A percentile compares a stretch with the other conserved stretches of the same genome.
These are phyloP conservation scores for Popillia japonica DNA, from an alignment of 1,140 invertebrate species.

Conservation along the genomic window DNA sequence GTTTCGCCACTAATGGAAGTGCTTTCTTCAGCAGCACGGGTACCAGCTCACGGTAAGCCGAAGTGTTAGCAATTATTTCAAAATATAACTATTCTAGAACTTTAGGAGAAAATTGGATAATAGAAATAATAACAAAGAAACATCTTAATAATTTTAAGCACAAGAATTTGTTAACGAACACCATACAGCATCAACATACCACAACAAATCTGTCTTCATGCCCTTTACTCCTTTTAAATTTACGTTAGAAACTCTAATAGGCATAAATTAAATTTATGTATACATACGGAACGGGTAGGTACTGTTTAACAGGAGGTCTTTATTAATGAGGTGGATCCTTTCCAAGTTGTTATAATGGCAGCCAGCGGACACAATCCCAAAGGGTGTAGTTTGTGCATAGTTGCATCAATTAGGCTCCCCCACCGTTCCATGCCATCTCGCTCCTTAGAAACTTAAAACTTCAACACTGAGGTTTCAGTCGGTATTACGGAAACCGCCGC, in stretches of 20 bases:
- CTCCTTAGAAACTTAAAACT: slow-evolving; percentile 17
- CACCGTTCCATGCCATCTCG: not conserved
- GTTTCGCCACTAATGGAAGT: no score
- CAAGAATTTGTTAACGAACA: no score
- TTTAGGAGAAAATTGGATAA: no score
- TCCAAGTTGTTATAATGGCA: not conserved
- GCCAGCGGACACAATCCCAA: not conserved
- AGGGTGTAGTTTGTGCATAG: slow-evolving; percentile 20
- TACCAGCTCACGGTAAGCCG: no score
- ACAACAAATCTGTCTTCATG: no score
- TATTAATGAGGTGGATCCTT: not conserved
- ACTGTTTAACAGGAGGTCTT: not conserved
- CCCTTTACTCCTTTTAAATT: not conserved
- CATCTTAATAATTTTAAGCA: no score
- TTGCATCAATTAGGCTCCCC: not conserved
- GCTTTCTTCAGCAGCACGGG: no score
- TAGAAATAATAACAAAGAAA: no score
- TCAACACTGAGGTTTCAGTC: slow-evolving; percentile 23
- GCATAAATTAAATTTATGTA: not conserved
- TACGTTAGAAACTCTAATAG: not conserved
- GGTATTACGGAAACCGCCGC: slow-evolving; percentile 28
- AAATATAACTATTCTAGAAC: no score
- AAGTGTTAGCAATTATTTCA: no score
- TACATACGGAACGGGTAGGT: not conserved
- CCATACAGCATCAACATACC: no score